Evolutionary conservation across 1,140 invertebrate species (phyloP).

Genomic region (Neodiprion virginianus): DNA sequence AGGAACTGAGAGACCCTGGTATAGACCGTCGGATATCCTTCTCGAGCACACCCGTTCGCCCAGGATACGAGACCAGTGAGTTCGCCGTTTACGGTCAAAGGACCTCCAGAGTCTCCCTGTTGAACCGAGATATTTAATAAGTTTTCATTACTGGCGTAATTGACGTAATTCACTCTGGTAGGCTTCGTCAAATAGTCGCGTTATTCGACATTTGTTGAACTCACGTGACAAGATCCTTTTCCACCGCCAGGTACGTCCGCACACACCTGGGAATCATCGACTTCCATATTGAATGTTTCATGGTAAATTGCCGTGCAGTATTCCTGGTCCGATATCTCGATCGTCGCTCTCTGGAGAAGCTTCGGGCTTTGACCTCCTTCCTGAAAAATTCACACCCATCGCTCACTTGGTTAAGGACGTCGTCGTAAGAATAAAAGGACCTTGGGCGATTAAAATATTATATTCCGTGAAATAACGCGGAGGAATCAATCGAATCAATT

Average conservation of each 20-base stretch:
- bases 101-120: slow-evolving; percentile 67
- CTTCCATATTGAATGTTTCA: background rate
- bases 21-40: slow-evolving; percentile 50
- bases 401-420: no score
- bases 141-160: background rate
- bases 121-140: background rate
- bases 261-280: slow-evolving; percentile 33
- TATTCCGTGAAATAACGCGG: no score
- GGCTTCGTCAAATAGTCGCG: background rate
- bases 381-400: slow-evolving; percentile 20
- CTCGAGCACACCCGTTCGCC: slow-evolving; percentile 54
- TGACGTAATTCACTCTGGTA: background rate
- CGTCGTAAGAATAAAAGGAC: no score
- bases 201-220: slow-evolving; percentile 8
- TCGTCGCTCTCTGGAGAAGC: slow-evolving; percentile 22
- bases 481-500: no score
- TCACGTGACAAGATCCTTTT: slow-evolving; percentile 37
- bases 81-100: slow-evolving; percentile 55
- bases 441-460: no score
- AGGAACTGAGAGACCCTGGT: slow-evolving; percentile 43
- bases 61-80: slow-evolving; percentile 60
- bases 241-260: slow-evolving; percentile 25
- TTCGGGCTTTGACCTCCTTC: slow-evolving; percentile 10
- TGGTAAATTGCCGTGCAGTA: slow-evolving; percentile 25
- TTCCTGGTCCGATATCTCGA: slow-evolving; percentile 25